Percentiles rank a stretch among this genome's conserved stretches.
Conservation (phyloP, 1,140 invertebrate genomes). For the Aphelenchoides besseyi region DNA sequence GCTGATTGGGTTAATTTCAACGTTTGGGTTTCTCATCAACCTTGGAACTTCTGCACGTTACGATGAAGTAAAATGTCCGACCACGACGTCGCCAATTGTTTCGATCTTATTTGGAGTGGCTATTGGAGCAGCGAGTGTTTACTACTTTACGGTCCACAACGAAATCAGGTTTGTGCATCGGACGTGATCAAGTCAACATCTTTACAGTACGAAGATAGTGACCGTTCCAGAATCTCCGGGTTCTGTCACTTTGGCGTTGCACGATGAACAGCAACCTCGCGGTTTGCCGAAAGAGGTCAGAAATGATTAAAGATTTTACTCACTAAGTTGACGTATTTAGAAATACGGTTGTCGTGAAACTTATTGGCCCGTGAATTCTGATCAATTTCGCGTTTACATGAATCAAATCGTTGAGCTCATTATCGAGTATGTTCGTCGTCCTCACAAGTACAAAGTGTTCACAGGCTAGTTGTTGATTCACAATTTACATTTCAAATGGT, state of each 20-base stretch:
- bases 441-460: slow-evolving; percentile 15
- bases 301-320: neutral
- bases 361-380: neutral
- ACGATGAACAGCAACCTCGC: neutral
- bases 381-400: slow-evolving; percentile 12
- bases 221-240: neutral
- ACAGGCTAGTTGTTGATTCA: neutral
- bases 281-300: neutral
- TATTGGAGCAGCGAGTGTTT: neutral
- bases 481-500: neutral
- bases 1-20: too few relatives aligned
- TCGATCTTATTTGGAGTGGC: neutral
- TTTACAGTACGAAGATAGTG: neutral
- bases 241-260: neutral
- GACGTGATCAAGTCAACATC: too few relatives aligned
- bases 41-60: neutral
- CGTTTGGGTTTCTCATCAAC: too few relatives aligned
- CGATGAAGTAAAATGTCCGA: neutral
- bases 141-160: neutral
- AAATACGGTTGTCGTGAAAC: slow-evolving; percentile 8
- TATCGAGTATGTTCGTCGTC: slow-evolving; percentile 7
- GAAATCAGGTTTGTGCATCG: too few relatives aligned
- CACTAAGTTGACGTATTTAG: neutral
- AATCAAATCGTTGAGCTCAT: slow-evolving; percentile 11
- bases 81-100: neutral